These are phyloP conservation scores for Xestia xanthographa DNA, from an alignment of 2,888 invertebrate genomes.

Conservation along the genomic window DNA sequence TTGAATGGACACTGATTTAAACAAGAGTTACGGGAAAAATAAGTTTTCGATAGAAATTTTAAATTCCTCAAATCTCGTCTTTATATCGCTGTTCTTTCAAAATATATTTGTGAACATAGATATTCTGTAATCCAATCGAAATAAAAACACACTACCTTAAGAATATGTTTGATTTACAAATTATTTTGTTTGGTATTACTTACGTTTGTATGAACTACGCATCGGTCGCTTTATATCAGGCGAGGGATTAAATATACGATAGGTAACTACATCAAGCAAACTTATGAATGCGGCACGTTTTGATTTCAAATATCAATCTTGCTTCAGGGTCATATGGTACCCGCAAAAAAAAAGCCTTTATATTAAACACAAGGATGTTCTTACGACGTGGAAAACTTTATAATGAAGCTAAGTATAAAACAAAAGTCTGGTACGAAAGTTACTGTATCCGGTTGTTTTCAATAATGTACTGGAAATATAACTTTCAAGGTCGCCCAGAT, in stretches of 20 bases:
- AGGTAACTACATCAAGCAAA: neutral
- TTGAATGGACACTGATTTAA: too few species aligned
- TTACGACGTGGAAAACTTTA: neutral
- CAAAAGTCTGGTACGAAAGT: constrained; percentile 18
- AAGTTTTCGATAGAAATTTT: too few species aligned
- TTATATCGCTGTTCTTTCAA: too few species aligned
- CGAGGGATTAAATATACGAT: neutral
- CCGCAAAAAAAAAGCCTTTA: neutral
- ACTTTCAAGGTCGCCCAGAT: constrained; percentile 49
- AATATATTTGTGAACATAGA: too few species aligned
- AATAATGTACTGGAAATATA: constrained; percentile 18
- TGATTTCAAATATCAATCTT: neutral
- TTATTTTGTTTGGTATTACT: too few species aligned
- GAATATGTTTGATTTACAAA: too few species aligned
- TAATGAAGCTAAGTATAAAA: neutral
- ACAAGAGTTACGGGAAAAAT: too few species aligned
- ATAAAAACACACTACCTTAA: too few species aligned
- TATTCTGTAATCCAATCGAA: too few species aligned
- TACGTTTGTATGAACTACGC: too few species aligned
- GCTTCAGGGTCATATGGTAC: neutral
- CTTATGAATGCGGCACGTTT: neutral
- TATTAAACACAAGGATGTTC: neutral
- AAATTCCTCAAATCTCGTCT: too few species aligned
- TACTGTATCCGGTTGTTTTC: constrained; percentile 12
- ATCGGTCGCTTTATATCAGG: neutral